phyloP scores from a whole-genome alignment of 2,797 vertebrate species.

The Pangasius mekongensis region DNA sequence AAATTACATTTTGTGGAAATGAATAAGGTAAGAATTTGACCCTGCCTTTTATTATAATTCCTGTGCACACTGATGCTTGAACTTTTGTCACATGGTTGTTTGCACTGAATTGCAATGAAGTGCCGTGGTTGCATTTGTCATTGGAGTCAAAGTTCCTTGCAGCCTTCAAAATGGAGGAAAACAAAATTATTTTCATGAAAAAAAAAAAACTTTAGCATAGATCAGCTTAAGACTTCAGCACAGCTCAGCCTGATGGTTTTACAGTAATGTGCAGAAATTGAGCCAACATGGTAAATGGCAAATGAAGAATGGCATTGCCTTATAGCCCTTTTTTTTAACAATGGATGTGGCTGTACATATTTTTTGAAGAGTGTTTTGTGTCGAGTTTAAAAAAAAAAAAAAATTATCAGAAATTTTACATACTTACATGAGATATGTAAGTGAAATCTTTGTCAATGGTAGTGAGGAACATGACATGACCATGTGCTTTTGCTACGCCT shows the following conservation, averaged over 20 bases:
- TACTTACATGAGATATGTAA: background rate
- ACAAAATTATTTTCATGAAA: background rate
- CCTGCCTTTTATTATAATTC: conserved; percentile 49
- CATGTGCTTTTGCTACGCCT: background rate
- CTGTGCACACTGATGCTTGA: conserved; percentile 48
- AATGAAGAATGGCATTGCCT: background rate
- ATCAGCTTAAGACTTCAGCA: background rate
- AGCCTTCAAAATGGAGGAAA: background rate
- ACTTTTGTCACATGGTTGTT: conserved; percentile 49
- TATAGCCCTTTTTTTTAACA: background rate
- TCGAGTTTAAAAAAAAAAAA: background rate
- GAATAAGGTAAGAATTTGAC: conserved; percentile 34
- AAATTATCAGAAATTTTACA: no score
- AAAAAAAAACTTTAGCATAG: background rate
- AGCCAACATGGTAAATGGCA: background rate
- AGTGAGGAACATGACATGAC: background rate
- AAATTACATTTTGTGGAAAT: background rate
- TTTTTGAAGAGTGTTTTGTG: background rate
- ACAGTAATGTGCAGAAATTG: background rate
- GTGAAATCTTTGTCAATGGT: background rate
- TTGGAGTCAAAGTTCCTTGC: conserved; percentile 6
- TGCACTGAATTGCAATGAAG: conserved; percentile 57
- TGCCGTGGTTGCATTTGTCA: conserved; percentile 53
- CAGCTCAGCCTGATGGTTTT: background rate
- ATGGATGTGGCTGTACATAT: background rate